phyloP scores from a whole-genome alignment of 2,113 vertebrate species.

The Tringa solitaria region DNA sequence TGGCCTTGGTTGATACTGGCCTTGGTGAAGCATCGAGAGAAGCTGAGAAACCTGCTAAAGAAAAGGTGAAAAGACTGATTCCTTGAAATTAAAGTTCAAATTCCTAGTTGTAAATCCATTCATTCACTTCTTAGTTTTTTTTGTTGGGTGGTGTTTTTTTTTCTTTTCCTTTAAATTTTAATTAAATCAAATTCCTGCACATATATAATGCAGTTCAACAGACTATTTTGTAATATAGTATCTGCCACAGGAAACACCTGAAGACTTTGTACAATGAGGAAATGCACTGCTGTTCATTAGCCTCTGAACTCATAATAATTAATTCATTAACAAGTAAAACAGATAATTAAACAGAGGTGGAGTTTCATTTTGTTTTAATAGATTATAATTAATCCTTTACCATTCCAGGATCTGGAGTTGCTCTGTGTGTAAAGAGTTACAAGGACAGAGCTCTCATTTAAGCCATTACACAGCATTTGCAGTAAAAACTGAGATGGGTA shows the following conservation, averaged over 20 bases:
- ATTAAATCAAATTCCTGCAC: neutral
- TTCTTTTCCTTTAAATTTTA: neutral
- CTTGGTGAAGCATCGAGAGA: constrained; percentile 99
- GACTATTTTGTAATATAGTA: neutral
- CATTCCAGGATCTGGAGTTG: neutral
- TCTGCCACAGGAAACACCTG: neutral
- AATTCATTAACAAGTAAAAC: constrained; percentile 4
- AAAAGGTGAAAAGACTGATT: constrained; percentile 60
- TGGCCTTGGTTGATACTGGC: constrained; percentile 97
- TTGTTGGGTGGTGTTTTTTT: neutral
- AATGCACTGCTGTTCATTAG: neutral
- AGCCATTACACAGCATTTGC: neutral
- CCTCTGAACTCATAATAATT: neutral
- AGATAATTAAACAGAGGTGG: neutral
- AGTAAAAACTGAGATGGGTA: neutral
- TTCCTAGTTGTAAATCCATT: neutral
- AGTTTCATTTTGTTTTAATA: neutral
- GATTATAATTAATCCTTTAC: neutral
- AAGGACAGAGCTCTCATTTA: neutral
- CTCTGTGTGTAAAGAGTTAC: neutral
- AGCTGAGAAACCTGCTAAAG: constrained; percentile 98
- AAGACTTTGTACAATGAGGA: neutral
- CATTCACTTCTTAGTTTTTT: neutral
- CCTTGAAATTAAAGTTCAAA: constrained; percentile 7
- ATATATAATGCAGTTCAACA: neutral